Evolutionary conservation across 2,888 invertebrate species (phyloP).

Genomic region (Galerucella nymphaeae): DNA sequence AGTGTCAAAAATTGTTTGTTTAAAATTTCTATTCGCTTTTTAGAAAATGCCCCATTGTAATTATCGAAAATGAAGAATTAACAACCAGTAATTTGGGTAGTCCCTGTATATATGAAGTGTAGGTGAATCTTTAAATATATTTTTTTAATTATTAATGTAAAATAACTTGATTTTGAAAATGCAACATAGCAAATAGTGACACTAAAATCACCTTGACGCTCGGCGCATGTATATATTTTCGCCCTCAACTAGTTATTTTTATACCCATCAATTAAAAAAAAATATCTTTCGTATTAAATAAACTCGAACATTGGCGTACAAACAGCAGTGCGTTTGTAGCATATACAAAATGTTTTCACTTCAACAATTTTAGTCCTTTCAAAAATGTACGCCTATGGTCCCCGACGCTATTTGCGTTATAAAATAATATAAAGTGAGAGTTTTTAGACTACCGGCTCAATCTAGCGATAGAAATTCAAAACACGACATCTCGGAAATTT

Average conservation of each 20-base stretch:
- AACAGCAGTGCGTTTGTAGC: too few species aligned
- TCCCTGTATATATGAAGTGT: too few species aligned
- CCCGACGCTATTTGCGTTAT: neutral
- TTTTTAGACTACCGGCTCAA: neutral
- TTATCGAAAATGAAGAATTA: too few species aligned
- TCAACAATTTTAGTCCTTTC: neutral
- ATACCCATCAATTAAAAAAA: slow-evolving; percentile 6
- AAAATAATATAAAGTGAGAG: neutral
- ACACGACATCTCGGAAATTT: neutral
- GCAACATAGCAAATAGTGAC: slow-evolving; percentile 8
- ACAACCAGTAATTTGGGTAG: too few species aligned
- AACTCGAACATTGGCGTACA: neutral
- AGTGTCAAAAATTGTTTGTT: too few species aligned
- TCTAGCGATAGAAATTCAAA: neutral
- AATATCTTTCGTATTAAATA: neutral
- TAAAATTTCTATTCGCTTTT: too few species aligned
- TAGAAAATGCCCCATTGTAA: too few species aligned
- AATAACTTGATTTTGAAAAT: neutral
- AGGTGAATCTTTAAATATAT: too few species aligned
- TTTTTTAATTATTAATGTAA: neutral
- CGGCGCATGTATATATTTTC: slow-evolving; percentile 9
- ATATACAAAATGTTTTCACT: too few species aligned
- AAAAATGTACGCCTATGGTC: neutral
- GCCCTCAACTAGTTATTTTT: slow-evolving; percentile 16
- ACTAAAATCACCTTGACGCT: slow-evolving; percentile 11